Percentiles rank a stretch among this genome's conserved stretches.
Conservation (phyloP, 1,140 invertebrate genomes). For the Ostrea denselamellosa region DNA sequence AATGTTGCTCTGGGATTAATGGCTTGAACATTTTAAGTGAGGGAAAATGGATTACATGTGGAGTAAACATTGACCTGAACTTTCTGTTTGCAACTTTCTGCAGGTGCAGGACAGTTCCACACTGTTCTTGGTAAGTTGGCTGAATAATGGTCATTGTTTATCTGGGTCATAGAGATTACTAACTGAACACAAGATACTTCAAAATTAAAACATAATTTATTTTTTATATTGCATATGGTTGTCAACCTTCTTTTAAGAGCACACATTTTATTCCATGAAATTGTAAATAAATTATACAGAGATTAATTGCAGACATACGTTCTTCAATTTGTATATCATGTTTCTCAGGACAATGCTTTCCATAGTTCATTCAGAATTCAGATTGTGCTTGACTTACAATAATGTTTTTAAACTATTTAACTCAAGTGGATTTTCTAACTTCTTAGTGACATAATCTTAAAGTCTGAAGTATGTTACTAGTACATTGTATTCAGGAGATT, state of each 20-base stretch:
- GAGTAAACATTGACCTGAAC: not conserved
- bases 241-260: not conserved
- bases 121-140: conserved; percentile 6
- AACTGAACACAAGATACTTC: not conserved
- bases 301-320: not conserved
- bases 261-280: not conserved
- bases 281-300: not conserved
- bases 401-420: not conserved
- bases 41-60: not conserved
- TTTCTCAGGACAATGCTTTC: not conserved
- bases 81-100: not conserved
- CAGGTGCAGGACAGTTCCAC: conserved; percentile 10
- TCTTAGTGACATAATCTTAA: conserved; percentile 1
- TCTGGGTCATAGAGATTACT: not conserved
- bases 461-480: not conserved
- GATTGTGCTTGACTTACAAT: not conserved
- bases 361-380: conserved; percentile 4
- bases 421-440: not conserved
- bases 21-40: no score
- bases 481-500: not conserved
- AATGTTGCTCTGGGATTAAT: no score
- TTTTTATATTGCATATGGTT: not conserved
- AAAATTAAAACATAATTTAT: not conserved
- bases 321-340: not conserved
- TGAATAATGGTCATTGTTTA: not conserved